These are phyloP conservation scores for Fregata magnificens DNA, from an alignment of 2,113 vertebrate genomes.

Conservation along the genomic window DNA sequence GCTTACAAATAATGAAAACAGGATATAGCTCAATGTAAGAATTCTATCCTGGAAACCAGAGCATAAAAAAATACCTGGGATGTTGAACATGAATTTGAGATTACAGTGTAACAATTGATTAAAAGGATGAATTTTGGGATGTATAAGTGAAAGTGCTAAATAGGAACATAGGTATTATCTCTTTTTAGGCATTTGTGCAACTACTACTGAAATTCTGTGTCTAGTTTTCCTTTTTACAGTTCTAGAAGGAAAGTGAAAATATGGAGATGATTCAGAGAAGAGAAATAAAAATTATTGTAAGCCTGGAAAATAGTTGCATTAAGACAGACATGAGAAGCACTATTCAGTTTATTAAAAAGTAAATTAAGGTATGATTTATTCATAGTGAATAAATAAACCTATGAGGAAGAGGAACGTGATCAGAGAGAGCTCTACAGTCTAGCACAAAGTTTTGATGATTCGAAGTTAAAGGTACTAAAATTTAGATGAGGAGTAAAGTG, in stretches of 20 bases:
- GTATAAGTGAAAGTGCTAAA: background rate
- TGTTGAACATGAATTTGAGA: background rate
- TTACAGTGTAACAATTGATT: background rate
- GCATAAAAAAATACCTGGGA: background rate
- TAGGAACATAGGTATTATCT: background rate
- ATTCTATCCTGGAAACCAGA: background rate
- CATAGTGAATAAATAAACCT: background rate
- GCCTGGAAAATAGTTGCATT: background rate
- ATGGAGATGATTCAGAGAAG: background rate
- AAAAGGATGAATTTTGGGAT: background rate
- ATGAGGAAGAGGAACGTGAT: background rate
- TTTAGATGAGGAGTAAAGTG: background rate
- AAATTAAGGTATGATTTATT: background rate
- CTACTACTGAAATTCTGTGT: background rate
- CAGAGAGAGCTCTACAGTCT: background rate
- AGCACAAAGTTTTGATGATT: background rate
- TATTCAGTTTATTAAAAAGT: background rate
- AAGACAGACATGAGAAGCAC: background rate
- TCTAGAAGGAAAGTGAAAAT: background rate
- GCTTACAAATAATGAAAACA: background rate
- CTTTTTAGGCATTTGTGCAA: background rate
- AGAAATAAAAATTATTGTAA: background rate
- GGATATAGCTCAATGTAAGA: background rate
- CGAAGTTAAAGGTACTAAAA: background rate
- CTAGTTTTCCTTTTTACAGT: background rate